phyloP scores from a whole-genome alignment of 2,888 invertebrate species.

The Mycogona germanica region DNA sequence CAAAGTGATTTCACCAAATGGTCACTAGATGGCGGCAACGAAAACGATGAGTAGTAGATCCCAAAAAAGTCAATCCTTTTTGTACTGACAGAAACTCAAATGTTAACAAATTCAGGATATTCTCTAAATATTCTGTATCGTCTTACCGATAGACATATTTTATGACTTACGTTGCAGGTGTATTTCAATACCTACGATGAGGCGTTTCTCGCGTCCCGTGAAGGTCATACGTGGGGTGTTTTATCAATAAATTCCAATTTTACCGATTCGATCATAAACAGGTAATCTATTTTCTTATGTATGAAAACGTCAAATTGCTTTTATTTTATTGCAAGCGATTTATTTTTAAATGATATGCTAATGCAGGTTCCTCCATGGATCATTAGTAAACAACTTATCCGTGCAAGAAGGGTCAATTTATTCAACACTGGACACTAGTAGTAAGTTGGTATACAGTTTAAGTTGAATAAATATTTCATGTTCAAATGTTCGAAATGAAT shows the following conservation, averaged over 20 bases:
- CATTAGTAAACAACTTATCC: too few relatives aligned
- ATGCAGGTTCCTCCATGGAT: slow-evolving; percentile 9
- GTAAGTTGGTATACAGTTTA: not conserved
- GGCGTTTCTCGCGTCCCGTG: not conserved
- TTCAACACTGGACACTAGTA: not conserved
- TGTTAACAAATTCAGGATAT: too few relatives aligned
- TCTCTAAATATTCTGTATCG: too few relatives aligned
- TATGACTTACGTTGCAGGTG: not conserved
- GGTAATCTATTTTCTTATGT: not conserved
- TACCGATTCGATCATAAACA: slow-evolving; percentile 3
- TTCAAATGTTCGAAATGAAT: not conserved
- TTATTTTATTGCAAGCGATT: not conserved
- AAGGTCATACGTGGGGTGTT: slow-evolving; percentile 5
- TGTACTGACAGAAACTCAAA: too few relatives aligned
- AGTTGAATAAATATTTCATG: not conserved
- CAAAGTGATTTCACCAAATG: too few relatives aligned
- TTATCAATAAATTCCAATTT: slow-evolving; percentile 4
- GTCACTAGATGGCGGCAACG: too few relatives aligned
- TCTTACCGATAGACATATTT: too few relatives aligned
- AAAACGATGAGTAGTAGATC: too few relatives aligned
- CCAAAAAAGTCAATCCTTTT: too few relatives aligned
- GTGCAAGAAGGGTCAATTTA: not conserved
- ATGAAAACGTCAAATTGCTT: not conserved
- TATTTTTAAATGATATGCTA: not conserved
- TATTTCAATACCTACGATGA: not conserved